phyloP scores from a whole-genome alignment of 1,140 invertebrate species.

The Colletes latitarsis region DNA sequence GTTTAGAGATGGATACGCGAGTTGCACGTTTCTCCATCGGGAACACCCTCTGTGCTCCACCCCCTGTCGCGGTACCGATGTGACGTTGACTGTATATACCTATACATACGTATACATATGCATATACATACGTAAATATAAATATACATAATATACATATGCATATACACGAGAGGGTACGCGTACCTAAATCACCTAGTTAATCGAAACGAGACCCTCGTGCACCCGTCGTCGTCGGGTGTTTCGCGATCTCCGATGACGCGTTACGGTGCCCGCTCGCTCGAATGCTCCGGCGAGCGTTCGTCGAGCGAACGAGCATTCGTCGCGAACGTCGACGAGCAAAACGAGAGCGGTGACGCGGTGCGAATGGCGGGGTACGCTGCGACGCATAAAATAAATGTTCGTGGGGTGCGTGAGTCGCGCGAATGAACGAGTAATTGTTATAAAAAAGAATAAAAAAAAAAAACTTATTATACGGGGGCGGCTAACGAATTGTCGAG shows the following conservation, averaged over 20 bases:
- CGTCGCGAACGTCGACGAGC: slow-evolving; percentile 4
- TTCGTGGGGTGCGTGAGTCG: slow-evolving; percentile 43
- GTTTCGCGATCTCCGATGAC: not conserved
- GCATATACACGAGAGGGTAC: slow-evolving; percentile 32
- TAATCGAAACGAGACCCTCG: not conserved
- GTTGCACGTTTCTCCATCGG: not conserved
- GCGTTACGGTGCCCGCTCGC: not conserved
- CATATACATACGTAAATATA: slow-evolving; percentile 43
- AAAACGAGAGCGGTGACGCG: slow-evolving; percentile 28
- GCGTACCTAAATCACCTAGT: slow-evolving; percentile 31
- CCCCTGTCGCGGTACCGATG: slow-evolving; percentile 17
- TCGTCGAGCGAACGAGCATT: not conserved
- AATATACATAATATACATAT: slow-evolving; percentile 53
- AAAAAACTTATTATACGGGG: slow-evolving; percentile 68
- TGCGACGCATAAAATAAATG: slow-evolving; percentile 11
- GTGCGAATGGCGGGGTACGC: slow-evolving; percentile 22
- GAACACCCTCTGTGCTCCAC: not conserved
- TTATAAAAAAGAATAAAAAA: slow-evolving; percentile 53
- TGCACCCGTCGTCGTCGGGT: not conserved
- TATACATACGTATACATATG: slow-evolving; percentile 51
- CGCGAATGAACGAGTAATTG: slow-evolving; percentile 64
- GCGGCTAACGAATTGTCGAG: slow-evolving; percentile 65
- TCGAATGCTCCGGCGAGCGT: not conserved
- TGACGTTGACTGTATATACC: slow-evolving; percentile 53
- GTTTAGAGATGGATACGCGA: not conserved